These are phyloP conservation scores for Odocoileus virginianus DNA, from an alignment of 2,113 vertebrate species.

Conservation along the genomic window DNA sequence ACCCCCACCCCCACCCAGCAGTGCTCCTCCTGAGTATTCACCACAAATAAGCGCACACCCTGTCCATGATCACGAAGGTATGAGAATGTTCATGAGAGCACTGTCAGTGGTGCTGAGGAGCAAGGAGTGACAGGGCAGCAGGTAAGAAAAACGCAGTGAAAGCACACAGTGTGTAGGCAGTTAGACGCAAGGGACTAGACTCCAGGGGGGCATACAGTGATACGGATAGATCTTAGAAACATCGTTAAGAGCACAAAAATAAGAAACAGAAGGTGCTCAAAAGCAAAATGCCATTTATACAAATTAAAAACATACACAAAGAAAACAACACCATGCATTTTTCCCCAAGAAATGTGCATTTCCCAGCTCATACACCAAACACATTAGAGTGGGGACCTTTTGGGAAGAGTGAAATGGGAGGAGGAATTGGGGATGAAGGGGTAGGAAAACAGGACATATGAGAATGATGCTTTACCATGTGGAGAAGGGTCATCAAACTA, in stretches of 20 bases:
- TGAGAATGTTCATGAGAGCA: neutral
- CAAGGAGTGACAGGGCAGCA: neutral
- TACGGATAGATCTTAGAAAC: slow-evolving; percentile 41
- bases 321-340: slow-evolving; percentile 48
- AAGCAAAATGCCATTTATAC: slow-evolving; percentile 48
- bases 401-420: neutral
- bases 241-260: slow-evolving; percentile 52
- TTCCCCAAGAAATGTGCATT: slow-evolving; percentile 40
- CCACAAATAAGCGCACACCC: neutral
- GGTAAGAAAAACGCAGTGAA: neutral
- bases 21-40: neutral
- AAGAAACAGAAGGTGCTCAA: slow-evolving; percentile 63
- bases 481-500: neutral
- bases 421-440: neutral
- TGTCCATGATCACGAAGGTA: neutral
- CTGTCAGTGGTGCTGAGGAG: neutral
- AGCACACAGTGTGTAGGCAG: neutral
- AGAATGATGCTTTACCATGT: neutral
- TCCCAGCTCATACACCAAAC: slow-evolving; percentile 25
- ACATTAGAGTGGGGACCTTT: neutral
- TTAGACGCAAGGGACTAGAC: neutral
- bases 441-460: neutral
- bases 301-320: slow-evolving; percentile 65
- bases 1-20: neutral
- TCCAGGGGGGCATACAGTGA: neutral